Evolutionary conservation across 1,140 invertebrate species (phyloP).

Genomic region (Drosophila malerkotliana): DNA sequence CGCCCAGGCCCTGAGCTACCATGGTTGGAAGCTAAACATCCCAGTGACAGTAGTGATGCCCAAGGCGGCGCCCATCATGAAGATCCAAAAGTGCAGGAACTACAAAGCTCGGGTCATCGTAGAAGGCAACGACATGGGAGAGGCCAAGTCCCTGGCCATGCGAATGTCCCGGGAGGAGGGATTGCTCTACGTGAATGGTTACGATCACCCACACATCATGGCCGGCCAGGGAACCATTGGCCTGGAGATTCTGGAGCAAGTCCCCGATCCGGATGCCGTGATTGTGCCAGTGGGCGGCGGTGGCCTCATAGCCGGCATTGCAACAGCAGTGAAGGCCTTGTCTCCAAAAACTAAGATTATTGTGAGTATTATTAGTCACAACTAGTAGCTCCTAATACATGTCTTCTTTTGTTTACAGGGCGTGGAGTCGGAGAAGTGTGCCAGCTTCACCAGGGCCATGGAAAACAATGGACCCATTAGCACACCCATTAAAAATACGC

Average conservation of each 20-base stretch:
- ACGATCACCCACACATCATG: conserved; percentile 96
- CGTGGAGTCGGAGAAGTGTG: conserved; percentile 95
- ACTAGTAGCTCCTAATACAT: background rate
- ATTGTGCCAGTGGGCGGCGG: conserved; percentile 95
- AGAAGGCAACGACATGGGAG: conserved; percentile 92
- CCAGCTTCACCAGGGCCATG: conserved; percentile 92
- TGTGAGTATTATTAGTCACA: conserved; percentile 83
- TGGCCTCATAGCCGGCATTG: conserved; percentile 94
- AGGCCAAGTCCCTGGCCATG: conserved; percentile 92
- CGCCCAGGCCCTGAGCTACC: conserved; percentile 94
- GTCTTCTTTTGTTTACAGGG: conserved; percentile 86
- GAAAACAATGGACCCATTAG: conserved; percentile 88
- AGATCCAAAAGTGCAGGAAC: conserved; percentile 93
- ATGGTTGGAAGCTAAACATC: conserved; percentile 91
- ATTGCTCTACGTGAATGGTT: conserved; percentile 91
- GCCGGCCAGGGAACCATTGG: conserved; percentile 97
- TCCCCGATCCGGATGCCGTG: conserved; percentile 90
- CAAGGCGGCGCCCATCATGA: conserved; percentile 95
- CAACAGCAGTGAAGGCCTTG: conserved; percentile 93
- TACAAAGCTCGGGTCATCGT: conserved; percentile 94
- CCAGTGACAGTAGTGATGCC: conserved; percentile 98
- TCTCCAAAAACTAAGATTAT: conserved; percentile 91
- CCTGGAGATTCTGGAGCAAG: conserved; percentile 95
- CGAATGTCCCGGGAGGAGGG: conserved; percentile 88
- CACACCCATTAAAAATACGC: conserved; percentile 89